A percentile compares a stretch with the other conserved stretches of the same genome.
Evolutionary conservation across 2,888 invertebrate genomes (phyloP).

Genomic region (Drosophila paracracens): DNA sequence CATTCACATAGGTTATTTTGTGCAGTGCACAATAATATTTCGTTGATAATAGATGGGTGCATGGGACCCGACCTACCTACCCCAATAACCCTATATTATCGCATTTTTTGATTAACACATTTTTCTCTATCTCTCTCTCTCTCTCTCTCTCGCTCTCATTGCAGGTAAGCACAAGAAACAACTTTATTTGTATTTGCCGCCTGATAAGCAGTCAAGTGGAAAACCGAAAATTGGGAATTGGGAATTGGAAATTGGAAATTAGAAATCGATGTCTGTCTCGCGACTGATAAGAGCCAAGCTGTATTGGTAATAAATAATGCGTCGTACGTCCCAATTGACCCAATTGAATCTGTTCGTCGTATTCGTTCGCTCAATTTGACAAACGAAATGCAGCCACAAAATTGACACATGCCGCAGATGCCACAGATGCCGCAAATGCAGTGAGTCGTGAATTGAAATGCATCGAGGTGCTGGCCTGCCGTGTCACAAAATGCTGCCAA

Average conservation of each 20-base stretch:
- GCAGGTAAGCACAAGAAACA: conserved; percentile 44
- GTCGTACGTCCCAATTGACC: conserved; percentile 38
- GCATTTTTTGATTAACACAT: conserved; percentile 23
- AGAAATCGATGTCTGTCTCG: conserved; percentile 4
- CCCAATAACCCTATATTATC: conserved; percentile 27
- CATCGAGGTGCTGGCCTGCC: conserved; percentile 10
- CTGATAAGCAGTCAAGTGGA: conserved; percentile 31
- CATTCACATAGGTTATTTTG: background rate
- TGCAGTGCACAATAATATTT: background rate
- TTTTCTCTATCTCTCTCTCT: conserved; percentile 31
- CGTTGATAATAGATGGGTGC: background rate
- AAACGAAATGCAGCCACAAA: conserved; percentile 50
- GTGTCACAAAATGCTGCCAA: conserved; percentile 13
- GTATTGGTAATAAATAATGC: conserved; percentile 27
- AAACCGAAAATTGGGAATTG: conserved; percentile 24
- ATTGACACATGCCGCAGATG: conserved; percentile 65
- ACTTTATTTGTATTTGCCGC: conserved; percentile 8
- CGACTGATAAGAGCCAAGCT: conserved; percentile 12
- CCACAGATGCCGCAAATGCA: conserved; percentile 35
- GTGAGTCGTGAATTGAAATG: conserved; percentile 34
- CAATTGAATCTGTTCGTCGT: conserved; percentile 39
- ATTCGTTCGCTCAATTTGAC: conserved; percentile 45
- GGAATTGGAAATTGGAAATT: conserved; percentile 12
- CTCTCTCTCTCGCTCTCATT: conserved; percentile 33
- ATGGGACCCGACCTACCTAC: conserved; percentile 30